These are phyloP conservation scores for Pammene aurita DNA, from an alignment of 2,888 invertebrate genomes.

Conservation along the genomic window DNA sequence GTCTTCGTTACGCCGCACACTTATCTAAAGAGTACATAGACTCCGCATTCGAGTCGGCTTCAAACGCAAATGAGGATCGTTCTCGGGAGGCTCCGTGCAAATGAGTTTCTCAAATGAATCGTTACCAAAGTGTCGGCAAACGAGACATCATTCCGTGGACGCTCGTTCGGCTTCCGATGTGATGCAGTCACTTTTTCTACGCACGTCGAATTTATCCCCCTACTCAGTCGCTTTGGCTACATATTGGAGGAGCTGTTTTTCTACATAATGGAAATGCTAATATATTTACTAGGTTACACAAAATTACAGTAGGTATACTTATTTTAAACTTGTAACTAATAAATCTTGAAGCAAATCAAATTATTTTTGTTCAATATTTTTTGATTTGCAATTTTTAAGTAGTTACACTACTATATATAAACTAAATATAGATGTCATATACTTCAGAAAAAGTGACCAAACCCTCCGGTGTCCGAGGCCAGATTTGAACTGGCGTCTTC, in stretches of 20 bases:
- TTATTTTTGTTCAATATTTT: too few relatives aligned
- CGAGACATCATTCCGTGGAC: slow-evolving; percentile 65
- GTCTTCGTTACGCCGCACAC: slow-evolving; percentile 34
- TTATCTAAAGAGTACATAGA: slow-evolving; percentile 32
- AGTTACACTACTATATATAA: too few relatives aligned
- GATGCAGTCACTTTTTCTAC: slow-evolving; percentile 58
- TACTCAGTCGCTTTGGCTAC: slow-evolving; percentile 28
- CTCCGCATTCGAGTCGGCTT: slow-evolving; percentile 54
- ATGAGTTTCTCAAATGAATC: slow-evolving; percentile 79
- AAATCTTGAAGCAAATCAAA: too few relatives aligned
- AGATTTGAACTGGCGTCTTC: too few relatives aligned
- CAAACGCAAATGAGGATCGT: slow-evolving; percentile 74
- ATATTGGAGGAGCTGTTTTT: not conserved
- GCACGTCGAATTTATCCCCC: slow-evolving; percentile 46
- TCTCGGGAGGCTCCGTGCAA: slow-evolving; percentile 68
- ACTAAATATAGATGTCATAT: too few relatives aligned
- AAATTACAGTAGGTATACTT: too few relatives aligned
- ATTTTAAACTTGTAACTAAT: too few relatives aligned
- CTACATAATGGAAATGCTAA: not conserved
- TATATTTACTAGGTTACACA: too few relatives aligned
- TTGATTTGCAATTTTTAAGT: too few relatives aligned
- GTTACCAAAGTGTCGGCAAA: slow-evolving; percentile 70
- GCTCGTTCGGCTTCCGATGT: slow-evolving; percentile 65
- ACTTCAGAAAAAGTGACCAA: too few relatives aligned
- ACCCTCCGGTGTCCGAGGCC: too few relatives aligned